Percentiles rank a stretch among this genome's conserved stretches.
These are phyloP conservation scores for Drosophila bocki DNA, from an alignment of 1,140 invertebrate species.

Conservation along the genomic window DNA sequence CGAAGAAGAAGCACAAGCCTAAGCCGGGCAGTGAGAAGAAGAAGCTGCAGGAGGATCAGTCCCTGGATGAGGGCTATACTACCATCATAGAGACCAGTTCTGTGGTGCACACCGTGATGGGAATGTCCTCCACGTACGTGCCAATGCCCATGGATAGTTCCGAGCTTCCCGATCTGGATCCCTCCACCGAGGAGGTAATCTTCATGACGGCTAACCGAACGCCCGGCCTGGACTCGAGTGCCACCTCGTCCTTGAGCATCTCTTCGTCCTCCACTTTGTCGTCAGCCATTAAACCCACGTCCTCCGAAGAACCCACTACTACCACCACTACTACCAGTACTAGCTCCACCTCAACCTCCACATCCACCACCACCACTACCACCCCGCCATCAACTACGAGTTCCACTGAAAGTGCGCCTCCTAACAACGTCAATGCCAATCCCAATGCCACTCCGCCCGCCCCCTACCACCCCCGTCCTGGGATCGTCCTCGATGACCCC, in stretches of 20 bases:
- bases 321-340: slow-evolving; percentile 55
- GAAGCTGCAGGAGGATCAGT: slow-evolving; percentile 30
- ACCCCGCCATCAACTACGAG: slow-evolving; percentile 43
- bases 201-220: slow-evolving; percentile 85
- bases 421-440: slow-evolving; percentile 44
- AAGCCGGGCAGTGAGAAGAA: slow-evolving; percentile 63
- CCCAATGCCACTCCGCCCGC: slow-evolving; percentile 57
- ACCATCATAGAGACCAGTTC: slow-evolving; percentile 76
- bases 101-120: slow-evolving; percentile 71
- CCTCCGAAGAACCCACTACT: slow-evolving; percentile 45
- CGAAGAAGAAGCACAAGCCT: slow-evolving; percentile 74
- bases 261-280: slow-evolving; percentile 8
- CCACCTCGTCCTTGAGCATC: slow-evolving; percentile 10
- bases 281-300: slow-evolving; percentile 59
- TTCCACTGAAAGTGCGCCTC: slow-evolving; percentile 56
- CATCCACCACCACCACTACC: slow-evolving; percentile 50
- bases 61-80: slow-evolving; percentile 38
- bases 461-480: slow-evolving; percentile 90
- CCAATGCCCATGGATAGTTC: slow-evolving; percentile 80
- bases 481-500: slow-evolving; percentile 93
- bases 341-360: slow-evolving; percentile 43
- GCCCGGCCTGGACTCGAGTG: slow-evolving; percentile 71
- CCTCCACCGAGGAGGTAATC: slow-evolving; percentile 72
- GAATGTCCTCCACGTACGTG: slow-evolving; percentile 71
- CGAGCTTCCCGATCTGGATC: slow-evolving; percentile 64